These are phyloP conservation scores for Brassicogethes aeneus DNA, from an alignment of 2,888 invertebrate species.

Conservation along the genomic window DNA sequence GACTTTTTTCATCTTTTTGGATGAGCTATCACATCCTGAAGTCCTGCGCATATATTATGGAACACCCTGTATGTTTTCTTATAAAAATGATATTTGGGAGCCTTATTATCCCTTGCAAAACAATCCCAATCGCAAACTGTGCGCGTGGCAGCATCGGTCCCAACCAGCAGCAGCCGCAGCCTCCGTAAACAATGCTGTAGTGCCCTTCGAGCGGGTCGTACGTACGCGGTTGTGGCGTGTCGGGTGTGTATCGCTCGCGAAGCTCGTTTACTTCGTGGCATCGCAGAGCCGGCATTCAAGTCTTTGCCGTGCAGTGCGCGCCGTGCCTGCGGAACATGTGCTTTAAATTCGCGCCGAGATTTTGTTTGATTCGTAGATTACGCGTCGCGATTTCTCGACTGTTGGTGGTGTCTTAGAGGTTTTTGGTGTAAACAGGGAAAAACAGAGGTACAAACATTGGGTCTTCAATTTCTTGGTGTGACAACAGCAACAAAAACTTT, in stretches of 20 bases:
- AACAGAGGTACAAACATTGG: too few relatives aligned
- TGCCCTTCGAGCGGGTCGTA: slow-evolving; percentile 17
- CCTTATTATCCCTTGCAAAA: too few relatives aligned
- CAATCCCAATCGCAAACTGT: too few relatives aligned
- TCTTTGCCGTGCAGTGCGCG: slow-evolving; percentile 1
- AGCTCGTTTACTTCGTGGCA: background rate
- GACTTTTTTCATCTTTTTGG: too few relatives aligned
- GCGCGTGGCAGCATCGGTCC: slow-evolving; percentile 5
- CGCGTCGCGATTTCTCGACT: background rate
- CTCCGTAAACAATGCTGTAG: slow-evolving; percentile 21
- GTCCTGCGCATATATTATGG: too few relatives aligned
- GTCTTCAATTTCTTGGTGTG: too few relatives aligned
- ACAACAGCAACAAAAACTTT: too few relatives aligned
- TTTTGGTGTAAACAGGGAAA: background rate
- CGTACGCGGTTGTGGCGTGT: slow-evolving; percentile 12
- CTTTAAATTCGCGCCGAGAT: slow-evolving; percentile 4
- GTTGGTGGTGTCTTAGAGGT: background rate
- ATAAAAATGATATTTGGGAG: too few relatives aligned
- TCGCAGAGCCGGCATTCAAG: slow-evolving; percentile 3
- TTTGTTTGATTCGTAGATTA: too few relatives aligned
- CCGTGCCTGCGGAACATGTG: slow-evolving; percentile 17
- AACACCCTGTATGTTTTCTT: too few relatives aligned
- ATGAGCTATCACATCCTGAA: too few relatives aligned
- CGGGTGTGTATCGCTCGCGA: background rate
- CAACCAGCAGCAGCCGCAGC: slow-evolving; percentile 7